Evolutionary conservation across 2,888 invertebrate genomes (phyloP), one percentile per base, ranked within the genome.

Genomic region (Sphaeridia pumilis): DNA sequence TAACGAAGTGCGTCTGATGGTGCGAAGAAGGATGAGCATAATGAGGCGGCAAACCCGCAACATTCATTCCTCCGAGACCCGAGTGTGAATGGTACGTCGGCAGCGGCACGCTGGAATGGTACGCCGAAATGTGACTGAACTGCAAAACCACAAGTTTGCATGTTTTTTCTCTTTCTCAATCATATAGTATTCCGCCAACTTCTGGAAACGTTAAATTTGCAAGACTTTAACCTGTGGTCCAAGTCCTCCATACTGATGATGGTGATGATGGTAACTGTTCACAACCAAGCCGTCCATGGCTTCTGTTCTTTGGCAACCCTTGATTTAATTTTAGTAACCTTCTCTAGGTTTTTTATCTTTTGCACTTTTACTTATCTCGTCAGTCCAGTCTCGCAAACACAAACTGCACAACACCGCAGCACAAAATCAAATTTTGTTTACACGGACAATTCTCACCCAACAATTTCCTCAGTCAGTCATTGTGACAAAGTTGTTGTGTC

Each of bases 211-310:
- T n/a, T n/a, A n/a, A n/a, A n/a, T n/a, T n/a, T n/a, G n/a, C n/a
- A n/a, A n/a, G n/a, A n/a, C n/a, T 26, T 25, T 45, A 45, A 51
- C 52, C 52, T 54, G 54, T 1, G 34, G 50, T 53, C 57, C 59
- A 57, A 64, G 55, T 36, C 60, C 27, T 57, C 61, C 60, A 34
- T 64, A 62, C 47, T 64, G 62, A 54, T 61, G 61, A 52, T 57
- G 58, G n/a, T n/a, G n/a, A 17, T 38, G 38, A 50, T 61, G 61
- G 49, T 61, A 60, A 24, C 59, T 54, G 49, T 60, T 61, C 54
- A 64, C 50, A 28, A 64, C 59, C 7, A 64, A 46, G 25, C 64
- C 64, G 12, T 64, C 62, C 64, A 64, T 64, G 59, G 43, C 28
- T 36, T n/a, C n/a, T n/a, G n/a, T n/a, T n/a, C n/a, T n/a, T n/a